Conservation (phyloP, 92 coral and sea anemone species). For the Pocillopora grandis region DNA sequence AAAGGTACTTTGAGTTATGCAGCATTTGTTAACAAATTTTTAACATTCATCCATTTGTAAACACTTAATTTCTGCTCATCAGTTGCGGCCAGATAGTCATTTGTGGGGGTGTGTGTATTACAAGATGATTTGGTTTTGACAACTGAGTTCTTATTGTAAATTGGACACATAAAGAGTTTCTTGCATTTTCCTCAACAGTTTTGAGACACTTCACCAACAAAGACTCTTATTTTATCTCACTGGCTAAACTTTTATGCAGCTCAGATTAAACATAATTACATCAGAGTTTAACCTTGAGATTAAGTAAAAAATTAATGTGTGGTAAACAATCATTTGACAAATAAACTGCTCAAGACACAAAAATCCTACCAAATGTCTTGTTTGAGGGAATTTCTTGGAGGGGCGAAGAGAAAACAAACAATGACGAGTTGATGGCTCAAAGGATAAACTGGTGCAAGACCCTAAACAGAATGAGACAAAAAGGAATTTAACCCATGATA, state of each 20-base stretch:
- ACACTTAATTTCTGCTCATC: conserved; percentile 19
- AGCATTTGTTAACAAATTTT: background rate
- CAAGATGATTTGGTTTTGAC: too few species aligned
- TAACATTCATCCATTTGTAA: conserved; percentile 66
- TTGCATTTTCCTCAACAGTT: too few species aligned
- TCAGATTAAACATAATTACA: background rate
- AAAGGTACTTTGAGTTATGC: background rate
- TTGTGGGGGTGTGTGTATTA: background rate
- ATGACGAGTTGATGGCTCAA: conserved; percentile 81
- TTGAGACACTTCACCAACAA: too few species aligned
- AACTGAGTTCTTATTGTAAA: too few species aligned
- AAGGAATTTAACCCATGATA: background rate
- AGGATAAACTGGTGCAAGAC: conserved; percentile 73
- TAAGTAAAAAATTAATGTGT: background rate
- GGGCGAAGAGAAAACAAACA: conserved; percentile 93
- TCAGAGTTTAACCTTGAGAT: background rate
- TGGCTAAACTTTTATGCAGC: too few species aligned
- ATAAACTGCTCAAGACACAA: background rate
- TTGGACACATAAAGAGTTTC: too few species aligned
- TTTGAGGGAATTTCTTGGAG: conserved; percentile 75
- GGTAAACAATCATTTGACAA: background rate
- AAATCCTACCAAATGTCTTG: conserved; percentile 81
- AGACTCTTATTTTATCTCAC: too few species aligned
- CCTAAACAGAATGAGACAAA: conserved; percentile 27
- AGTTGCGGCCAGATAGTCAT: conserved; percentile 64